Base-by-base conservation (phyloP, 2,888 invertebrate species). In the Athalia circularis region DNA sequence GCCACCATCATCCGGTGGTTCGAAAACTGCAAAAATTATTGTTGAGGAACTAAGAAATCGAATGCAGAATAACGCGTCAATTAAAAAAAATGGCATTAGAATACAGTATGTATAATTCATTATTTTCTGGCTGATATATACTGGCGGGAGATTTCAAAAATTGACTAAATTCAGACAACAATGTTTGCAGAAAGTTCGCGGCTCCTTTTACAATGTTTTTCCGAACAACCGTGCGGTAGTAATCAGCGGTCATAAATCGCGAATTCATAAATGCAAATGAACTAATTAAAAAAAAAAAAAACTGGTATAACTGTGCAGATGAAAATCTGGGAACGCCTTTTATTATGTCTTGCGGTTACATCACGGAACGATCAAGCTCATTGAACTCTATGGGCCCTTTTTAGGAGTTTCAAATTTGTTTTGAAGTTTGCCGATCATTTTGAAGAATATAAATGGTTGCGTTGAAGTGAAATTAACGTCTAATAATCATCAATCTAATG, bases 401-500 rank as follows among this genome's bases (percentile, higher is more conserved):
- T 75, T 62, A 62, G 62, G 75, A 64, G 47, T 48, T 75, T 62
- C 48, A 43, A 75, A 52, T 54, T 75, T 64, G 48, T 75, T 64
- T 72, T 43, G 9, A 72, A 72, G 7, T n/a, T 29, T 43, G 45
- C 47, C 45, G 15, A 72, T 15, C 7, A 3, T 8, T 47, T 29
- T 68, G 47, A n/a, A 52, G 11, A 43, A 52, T 29, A 52, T 15
- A 68, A 29, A 5, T n/a, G 13, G 3, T 6, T 15, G 82, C 83
- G 81, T 85, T 83, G 81, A 84, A 85, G 86, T 85, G 3, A 50
- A 74, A 62, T 29, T 15, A 62, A 50, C 11, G 45, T 15, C 29
- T 48, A 52, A 9, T 9, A 68, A 52, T 29, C 50, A 68, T 29
- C 5, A 11, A 7, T 1, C 29, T 68, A 52, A 54, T 52, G 68